Percentiles rank a stretch among this genome's conserved stretches.
phyloP scores from a whole-genome alignment of 2,888 invertebrate species.

The Tetramorium bicarinatum region DNA sequence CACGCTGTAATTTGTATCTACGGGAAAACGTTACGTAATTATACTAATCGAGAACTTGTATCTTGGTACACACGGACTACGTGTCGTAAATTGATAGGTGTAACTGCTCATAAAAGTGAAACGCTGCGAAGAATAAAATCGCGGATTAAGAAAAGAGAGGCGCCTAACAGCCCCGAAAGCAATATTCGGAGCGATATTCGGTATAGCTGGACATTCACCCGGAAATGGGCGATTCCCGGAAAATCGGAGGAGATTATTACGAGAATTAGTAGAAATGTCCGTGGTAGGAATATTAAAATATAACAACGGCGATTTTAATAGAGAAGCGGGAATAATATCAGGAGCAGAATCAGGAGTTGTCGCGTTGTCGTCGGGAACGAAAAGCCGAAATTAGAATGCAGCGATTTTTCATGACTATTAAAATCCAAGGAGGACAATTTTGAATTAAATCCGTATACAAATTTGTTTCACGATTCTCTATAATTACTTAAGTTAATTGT shows the following conservation, averaged over 20 bases:
- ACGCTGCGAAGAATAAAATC: neutral
- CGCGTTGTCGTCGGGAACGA: neutral
- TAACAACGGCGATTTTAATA: neutral
- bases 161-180: neutral
- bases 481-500: slow-evolving; percentile 5
- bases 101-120: slow-evolving; percentile 1
- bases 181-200: slow-evolving; percentile 5
- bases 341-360: neutral
- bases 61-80: neutral
- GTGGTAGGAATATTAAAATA: slow-evolving; percentile 32
- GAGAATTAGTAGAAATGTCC: neutral
- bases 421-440: neutral
- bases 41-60: slow-evolving; percentile 10
- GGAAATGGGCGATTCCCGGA: neutral
- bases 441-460: neutral
- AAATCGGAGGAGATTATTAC: slow-evolving; percentile 14
- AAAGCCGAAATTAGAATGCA: slow-evolving; percentile 5
- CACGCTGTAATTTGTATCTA: neutral
- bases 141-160: neutral
- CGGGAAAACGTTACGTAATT: slow-evolving; percentile 6
- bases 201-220: neutral
- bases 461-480: neutral
- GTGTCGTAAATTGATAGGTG: neutral
- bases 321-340: neutral
- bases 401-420: neutral